Percentiles rank a stretch among this genome's conserved stretches.
Evolutionary conservation across 2,888 invertebrate species (phyloP).

Genomic region (Augochlorella aurata): DNA sequence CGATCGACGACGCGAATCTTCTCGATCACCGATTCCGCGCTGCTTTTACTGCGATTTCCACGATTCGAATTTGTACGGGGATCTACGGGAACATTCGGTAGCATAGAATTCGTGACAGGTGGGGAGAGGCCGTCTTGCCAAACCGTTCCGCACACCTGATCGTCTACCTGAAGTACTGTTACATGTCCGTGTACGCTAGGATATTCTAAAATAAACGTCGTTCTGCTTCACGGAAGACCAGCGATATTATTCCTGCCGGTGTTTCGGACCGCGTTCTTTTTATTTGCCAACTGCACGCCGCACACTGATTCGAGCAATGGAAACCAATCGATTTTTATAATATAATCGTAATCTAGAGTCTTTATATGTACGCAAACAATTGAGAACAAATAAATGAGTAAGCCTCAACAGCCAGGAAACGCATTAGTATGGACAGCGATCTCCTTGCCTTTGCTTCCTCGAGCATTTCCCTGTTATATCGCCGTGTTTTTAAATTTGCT

Average conservation of each 20-base stretch:
- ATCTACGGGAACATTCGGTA: conserved; percentile 31
- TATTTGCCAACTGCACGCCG: background rate
- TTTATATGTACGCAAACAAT: too few species aligned
- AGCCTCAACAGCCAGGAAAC: too few species aligned
- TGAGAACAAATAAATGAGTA: too few species aligned
- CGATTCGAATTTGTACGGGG: conserved; percentile 29
- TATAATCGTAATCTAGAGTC: too few species aligned
- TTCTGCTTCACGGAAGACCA: conserved; percentile 18
- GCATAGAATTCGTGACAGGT: conserved; percentile 60
- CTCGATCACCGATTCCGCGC: background rate
- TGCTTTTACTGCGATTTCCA: background rate
- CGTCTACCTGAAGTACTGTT: conserved; percentile 64
- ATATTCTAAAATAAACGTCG: conserved; percentile 39
- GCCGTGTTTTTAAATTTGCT: too few species aligned
- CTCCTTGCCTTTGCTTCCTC: too few species aligned
- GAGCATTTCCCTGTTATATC: too few species aligned
- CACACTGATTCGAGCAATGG: too few species aligned
- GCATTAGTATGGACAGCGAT: too few species aligned
- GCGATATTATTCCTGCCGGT: conserved; percentile 6
- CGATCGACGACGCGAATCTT: background rate
- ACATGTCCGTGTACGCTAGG: conserved; percentile 31
- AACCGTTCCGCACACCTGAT: conserved; percentile 65
- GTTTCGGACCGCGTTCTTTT: background rate
- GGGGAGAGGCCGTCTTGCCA: conserved; percentile 44
- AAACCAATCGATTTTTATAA: too few species aligned